Conservation (phyloP, 2,888 invertebrate species). For the Eupeodes luniger region DNA sequence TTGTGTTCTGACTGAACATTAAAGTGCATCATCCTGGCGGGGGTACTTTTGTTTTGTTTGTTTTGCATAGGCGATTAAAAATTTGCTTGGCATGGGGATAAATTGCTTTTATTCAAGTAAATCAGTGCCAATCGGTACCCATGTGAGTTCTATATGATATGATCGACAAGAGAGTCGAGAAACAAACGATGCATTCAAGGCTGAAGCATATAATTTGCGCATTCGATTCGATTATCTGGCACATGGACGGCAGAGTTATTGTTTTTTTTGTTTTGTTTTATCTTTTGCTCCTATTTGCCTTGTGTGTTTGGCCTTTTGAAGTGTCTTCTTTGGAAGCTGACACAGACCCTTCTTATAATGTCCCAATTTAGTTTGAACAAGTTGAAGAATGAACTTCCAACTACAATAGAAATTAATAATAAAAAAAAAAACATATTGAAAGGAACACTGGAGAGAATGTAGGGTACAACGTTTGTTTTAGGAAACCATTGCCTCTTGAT, state of each 20-base stretch:
- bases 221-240: slow-evolving; percentile 43
- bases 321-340: slow-evolving; percentile 21
- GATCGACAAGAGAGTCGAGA: slow-evolving; percentile 24
- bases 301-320: slow-evolving; percentile 19
- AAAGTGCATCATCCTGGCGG: slow-evolving; percentile 20
- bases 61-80: background rate
- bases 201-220: slow-evolving; percentile 49
- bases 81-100: slow-evolving; percentile 9
- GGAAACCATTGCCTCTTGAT: too few relatives aligned
- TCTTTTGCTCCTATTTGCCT: background rate
- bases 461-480: too few relatives aligned
- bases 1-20: slow-evolving; percentile 33
- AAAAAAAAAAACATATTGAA: background rate
- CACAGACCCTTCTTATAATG: slow-evolving; percentile 34
- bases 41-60: background rate
- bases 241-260: slow-evolving; percentile 31
- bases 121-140: background rate
- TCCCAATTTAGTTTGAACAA: slow-evolving; percentile 26
- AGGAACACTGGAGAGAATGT: background rate
- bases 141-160: background rate
- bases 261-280: slow-evolving; percentile 2
- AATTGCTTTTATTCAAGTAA: slow-evolving; percentile 16
- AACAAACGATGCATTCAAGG: slow-evolving; percentile 59
- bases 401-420: background rate
- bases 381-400: slow-evolving; percentile 23